phyloP scores from a whole-genome alignment of 1,140 invertebrate species.

The Trachymyrmex septentrionalis region DNA sequence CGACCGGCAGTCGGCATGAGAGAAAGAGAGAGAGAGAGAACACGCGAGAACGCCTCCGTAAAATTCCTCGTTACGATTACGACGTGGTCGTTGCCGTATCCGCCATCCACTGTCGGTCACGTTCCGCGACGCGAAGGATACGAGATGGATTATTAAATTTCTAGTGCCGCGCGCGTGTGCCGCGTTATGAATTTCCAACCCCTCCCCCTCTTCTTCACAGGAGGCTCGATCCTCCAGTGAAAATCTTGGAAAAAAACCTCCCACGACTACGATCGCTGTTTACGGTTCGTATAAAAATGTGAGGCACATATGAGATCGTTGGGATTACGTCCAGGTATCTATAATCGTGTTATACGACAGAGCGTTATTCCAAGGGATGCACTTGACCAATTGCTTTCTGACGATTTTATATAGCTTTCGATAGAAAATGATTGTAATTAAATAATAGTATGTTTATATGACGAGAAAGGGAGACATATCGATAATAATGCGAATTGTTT shows the following conservation, averaged over 20 bases:
- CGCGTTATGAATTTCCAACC: conserved; percentile 46
- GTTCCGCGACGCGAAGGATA: conserved; percentile 75
- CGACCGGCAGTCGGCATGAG: background rate
- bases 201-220: too few species aligned
- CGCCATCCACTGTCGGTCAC: conserved; percentile 74
- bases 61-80: conserved; percentile 83
- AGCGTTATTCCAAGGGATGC: background rate
- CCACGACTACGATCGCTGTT: conserved; percentile 14
- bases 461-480: too few species aligned
- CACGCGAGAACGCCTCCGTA: conserved; percentile 66
- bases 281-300: conserved; percentile 47
- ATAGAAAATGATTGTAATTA: background rate
- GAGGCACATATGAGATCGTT: conserved; percentile 7
- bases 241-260: conserved; percentile 32
- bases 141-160: conserved; percentile 82
- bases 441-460: too few species aligned
- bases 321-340: background rate
- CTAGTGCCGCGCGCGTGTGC: conserved; percentile 66
- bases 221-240: background rate
- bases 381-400: background rate
- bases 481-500: too few species aligned
- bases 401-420: background rate
- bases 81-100: conserved; percentile 78
- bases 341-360: background rate
- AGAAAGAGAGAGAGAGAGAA: conserved; percentile 49